Evolutionary conservation across 2,888 invertebrate species (phyloP).

Genomic region (Synanthedon tipuliformis): DNA sequence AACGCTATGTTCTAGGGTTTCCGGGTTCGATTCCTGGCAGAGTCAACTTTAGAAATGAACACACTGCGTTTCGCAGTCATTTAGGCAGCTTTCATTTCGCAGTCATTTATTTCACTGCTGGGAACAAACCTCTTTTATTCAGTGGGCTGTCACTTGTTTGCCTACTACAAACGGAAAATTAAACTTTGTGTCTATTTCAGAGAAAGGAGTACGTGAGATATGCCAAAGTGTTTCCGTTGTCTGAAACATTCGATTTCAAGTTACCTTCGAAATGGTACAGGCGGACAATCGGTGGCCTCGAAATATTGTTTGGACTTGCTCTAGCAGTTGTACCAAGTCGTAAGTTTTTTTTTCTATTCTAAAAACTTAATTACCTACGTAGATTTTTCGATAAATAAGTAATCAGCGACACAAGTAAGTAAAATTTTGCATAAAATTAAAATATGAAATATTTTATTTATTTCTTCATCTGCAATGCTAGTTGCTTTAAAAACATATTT

Average conservation of each 20-base stretch:
- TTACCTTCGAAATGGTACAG: slow-evolving; percentile 94
- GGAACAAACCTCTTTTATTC: not conserved
- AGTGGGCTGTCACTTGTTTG: not conserved
- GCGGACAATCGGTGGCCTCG: slow-evolving; percentile 83
- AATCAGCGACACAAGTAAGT: too few relatives aligned
- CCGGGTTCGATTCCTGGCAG: too few relatives aligned
- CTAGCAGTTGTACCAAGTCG: slow-evolving; percentile 87
- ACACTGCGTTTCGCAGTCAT: too few relatives aligned
- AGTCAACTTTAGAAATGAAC: too few relatives aligned
- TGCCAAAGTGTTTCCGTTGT: slow-evolving; percentile 92
- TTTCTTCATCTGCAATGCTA: too few relatives aligned
- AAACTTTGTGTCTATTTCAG: slow-evolving; percentile 67
- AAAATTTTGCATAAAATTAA: too few relatives aligned
- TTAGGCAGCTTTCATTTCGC: too few relatives aligned
- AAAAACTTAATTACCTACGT: too few relatives aligned
- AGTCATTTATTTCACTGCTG: not conserved
- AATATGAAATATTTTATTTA: too few relatives aligned
- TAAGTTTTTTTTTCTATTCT: slow-evolving; percentile 62
- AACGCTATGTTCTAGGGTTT: too few relatives aligned
- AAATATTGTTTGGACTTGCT: slow-evolving; percentile 85
- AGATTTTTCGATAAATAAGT: too few relatives aligned
- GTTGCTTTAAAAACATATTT: too few relatives aligned
- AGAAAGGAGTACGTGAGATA: slow-evolving; percentile 95
- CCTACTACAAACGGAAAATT: not conserved
- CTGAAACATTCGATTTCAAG: slow-evolving; percentile 84